Evolutionary conservation across 2,113 vertebrate species (phyloP), one percentile per base, ranked within the genome.

Genomic region (Desmodus rotundus): DNA sequence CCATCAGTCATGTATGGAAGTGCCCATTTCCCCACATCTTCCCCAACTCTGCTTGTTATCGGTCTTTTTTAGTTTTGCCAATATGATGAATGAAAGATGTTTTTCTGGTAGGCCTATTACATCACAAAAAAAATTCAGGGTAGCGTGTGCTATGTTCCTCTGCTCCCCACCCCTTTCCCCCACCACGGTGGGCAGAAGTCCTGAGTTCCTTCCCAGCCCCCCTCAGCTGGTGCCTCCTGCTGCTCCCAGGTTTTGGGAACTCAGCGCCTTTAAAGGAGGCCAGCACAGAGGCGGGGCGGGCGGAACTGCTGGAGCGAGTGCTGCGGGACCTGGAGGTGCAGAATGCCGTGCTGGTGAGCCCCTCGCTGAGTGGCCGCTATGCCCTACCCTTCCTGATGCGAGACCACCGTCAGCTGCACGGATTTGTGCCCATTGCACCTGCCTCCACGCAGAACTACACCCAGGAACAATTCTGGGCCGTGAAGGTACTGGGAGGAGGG

Each of bases 311-410:
- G 70, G 98, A 98, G 24, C 98, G 47, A 4, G 98, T 99, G 92
- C 98, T 99, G 89, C 99, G 97, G 95, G 98, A 99, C 28, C 97
- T 99, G 98, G 96, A 98, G 10, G 97, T 99, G 52, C 97, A 74
- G 68, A 98, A 98, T 5, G 98, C 99, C 0, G 99, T 99, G 76
- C 97, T 99, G 3, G 52, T 99, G 97, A 99, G 99, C 97, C 99
- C 99, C 0, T 99, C 99, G 0, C 99, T 99, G 99, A 99, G 99
- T 0, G 99, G 99, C 52, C 99, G 97, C 94, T 99, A 99, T 92
- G 98, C 99, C 61, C 96, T 99, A 93, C 99, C 99, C 8, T 99
- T 99, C 96, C 98, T 99, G 72, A 98, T 99, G 98, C 98, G 95
- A 6, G 98, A 97, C 28, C 98, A 98, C 5, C 97, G 96, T 41